Evolutionary conservation across 2,113 vertebrate genomes (phyloP), one percentile per base, ranked within the genome.

Genomic region (Oceanodroma tethys): DNA sequence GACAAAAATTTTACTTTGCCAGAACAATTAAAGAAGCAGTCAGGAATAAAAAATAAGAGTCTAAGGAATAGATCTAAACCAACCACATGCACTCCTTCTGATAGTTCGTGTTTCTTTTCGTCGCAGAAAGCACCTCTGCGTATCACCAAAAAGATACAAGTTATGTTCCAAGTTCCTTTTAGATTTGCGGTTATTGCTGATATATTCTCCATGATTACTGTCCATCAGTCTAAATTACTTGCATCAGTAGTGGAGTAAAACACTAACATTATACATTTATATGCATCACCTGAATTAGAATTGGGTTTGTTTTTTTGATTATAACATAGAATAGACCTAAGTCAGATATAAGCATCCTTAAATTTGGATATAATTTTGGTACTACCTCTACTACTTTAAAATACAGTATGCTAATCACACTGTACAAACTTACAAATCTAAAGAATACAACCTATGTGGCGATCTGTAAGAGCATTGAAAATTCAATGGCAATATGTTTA

Each of bases 91-190:
- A 23, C 3, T 59, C 13, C 3, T 90, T 75, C n/a, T 72, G 15
- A 32, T 16, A 67, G 6, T 6, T 1, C 2, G 2, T 55, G 15
- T 26, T 79, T 43, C 15, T 47, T 47, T 78, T 36, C 13, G 38
- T 43, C 36, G 21, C 5, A 62, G 17, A 66, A 2, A 65, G 0
- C 12, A 36, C 1, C 13, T 43, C 42, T n/a, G 3, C 16, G 17
- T 67, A 9, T 22, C 42, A 48, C 8, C 18, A 67, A 66, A 74
- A 82, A 21, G 10, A 74, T 36, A 7, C 0, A 18, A 18, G 6
- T 32, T 66, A 74, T 36, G 22, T 71, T 23, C 3, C 8, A 66
- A 21, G 21, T 81, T 7, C 15, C 18, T 80, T 75, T 55, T 11
- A 63, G 15, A 50, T 92, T 74, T 52, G 26, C 38, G 15, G 2